These are phyloP conservation scores for Pygmarrhopalites habei DNA, from an alignment of 1,140 invertebrate genomes.

Conservation along the genomic window DNA sequence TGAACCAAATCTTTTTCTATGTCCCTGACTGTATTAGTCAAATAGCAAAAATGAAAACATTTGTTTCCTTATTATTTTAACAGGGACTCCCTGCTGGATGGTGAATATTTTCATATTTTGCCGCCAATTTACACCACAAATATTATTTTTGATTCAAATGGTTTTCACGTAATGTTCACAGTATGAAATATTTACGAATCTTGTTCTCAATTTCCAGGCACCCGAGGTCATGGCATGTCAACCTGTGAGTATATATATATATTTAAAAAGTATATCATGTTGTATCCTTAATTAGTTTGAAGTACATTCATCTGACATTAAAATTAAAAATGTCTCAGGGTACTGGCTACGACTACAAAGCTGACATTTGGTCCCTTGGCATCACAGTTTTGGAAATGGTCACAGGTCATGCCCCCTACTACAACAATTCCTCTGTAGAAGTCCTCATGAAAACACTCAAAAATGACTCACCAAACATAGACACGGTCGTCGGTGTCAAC, in stretches of 20 bases:
- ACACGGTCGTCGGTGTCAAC: slow-evolving; percentile 71
- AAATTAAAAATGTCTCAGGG: slow-evolving; percentile 55
- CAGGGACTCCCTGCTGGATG: slow-evolving; percentile 90
- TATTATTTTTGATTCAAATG: no score
- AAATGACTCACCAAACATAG: slow-evolving; percentile 94
- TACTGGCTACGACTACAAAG: slow-evolving; percentile 97
- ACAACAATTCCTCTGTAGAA: slow-evolving; percentile 99
- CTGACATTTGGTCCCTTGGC: slow-evolving; percentile 99
- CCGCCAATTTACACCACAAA: no score
- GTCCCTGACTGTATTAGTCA: no score
- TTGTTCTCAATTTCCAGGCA: slow-evolving; percentile 48
- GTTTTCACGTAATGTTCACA: no score
- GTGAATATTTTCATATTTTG: neutral
- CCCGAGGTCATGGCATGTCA: slow-evolving; percentile 99
- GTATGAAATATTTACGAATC: no score
- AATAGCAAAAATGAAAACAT: no score
- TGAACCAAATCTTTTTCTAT: no score
- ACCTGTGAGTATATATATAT: slow-evolving; percentile 58
- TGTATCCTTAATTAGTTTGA: no score
- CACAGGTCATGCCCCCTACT: slow-evolving; percentile 95
- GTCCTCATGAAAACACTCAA: slow-evolving; percentile 95
- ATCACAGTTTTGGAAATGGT: slow-evolving; percentile 99
- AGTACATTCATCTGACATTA: neutral
- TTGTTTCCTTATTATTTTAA: no score
- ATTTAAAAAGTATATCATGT: no score